These are phyloP conservation scores for Halictus quadricinctus DNA, from an alignment of 2,888 invertebrate genomes.

Conservation along the genomic window DNA sequence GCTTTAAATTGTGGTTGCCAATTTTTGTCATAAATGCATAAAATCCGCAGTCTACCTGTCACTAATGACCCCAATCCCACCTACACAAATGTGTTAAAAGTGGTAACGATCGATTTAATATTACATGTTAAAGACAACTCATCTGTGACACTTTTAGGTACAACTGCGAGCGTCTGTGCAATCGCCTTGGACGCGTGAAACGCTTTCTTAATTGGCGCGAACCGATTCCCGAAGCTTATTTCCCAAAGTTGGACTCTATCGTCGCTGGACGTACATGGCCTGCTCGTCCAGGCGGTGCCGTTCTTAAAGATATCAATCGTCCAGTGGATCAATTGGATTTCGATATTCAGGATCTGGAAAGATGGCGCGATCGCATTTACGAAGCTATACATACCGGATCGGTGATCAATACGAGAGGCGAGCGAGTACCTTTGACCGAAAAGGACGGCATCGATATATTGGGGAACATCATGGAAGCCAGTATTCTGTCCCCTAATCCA, in stretches of 20 bases:
- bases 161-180: constrained; percentile 90
- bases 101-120: not conserved
- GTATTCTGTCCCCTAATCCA: constrained; percentile 87
- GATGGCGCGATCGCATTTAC: constrained; percentile 90
- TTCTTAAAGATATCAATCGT: constrained; percentile 86
- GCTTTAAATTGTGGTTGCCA: no score
- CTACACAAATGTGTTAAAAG: not conserved
- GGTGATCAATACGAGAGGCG: constrained; percentile 85
- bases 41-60: no score
- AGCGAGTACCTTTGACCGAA: constrained; percentile 85
- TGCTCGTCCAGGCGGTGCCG: constrained; percentile 85
- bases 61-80: no score
- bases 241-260: constrained; percentile 91
- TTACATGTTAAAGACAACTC: not conserved
- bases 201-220: constrained; percentile 87
- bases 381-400: constrained; percentile 88
- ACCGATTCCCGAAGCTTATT: constrained; percentile 91
- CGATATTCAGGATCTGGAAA: constrained; percentile 88
- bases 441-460: constrained; percentile 89
- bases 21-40: no score
- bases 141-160: constrained; percentile 84
- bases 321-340: constrained; percentile 87
- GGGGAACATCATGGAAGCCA: constrained; percentile 90
- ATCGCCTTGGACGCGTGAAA: constrained; percentile 86
- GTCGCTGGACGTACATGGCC: constrained; percentile 91